phyloP scores from a whole-genome alignment of 2,797 vertebrate species.

The Lemur catta region DNA sequence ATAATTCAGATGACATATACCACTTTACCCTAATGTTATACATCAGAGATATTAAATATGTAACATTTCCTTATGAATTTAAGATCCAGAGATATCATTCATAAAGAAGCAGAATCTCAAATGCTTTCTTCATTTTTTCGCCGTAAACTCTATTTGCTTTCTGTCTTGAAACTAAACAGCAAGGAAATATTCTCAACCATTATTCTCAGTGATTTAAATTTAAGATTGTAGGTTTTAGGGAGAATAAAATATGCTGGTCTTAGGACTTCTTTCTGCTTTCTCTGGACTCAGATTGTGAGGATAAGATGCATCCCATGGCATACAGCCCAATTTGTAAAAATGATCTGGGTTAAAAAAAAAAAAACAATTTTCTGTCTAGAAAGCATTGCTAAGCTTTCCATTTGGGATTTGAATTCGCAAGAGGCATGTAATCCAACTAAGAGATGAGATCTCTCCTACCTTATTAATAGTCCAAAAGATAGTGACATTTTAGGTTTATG shows the following conservation, averaged over 20 bases:
- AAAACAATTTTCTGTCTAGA: conserved; percentile 10
- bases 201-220: conserved; percentile 43
- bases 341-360: not conserved
- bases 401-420: not conserved
- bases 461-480: conserved; percentile 44
- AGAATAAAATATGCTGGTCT: not conserved
- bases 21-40: not conserved
- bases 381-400: conserved; percentile 32
- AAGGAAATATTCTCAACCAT: conserved; percentile 28
- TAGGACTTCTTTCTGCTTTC: not conserved
- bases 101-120: conserved; percentile 43
- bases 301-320: not conserved
- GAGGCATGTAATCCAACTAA: not conserved
- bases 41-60: not conserved
- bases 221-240: conserved; percentile 37
- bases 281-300: conserved; percentile 8
- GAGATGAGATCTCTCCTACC: conserved; percentile 54
- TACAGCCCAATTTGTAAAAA: not conserved
- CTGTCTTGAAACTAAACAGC: conserved; percentile 48
- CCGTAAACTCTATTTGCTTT: conserved; percentile 42
- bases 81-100: conserved; percentile 36
- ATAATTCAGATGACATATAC: not conserved
- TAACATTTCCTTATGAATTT: not conserved
- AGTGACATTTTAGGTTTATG: not conserved
- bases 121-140: not conserved